A percentile compares a stretch with the other conserved stretches of the same genome.
Evolutionary conservation across 1,140 invertebrate species (phyloP).

Genomic region (Coenobita brevimanus): DNA sequence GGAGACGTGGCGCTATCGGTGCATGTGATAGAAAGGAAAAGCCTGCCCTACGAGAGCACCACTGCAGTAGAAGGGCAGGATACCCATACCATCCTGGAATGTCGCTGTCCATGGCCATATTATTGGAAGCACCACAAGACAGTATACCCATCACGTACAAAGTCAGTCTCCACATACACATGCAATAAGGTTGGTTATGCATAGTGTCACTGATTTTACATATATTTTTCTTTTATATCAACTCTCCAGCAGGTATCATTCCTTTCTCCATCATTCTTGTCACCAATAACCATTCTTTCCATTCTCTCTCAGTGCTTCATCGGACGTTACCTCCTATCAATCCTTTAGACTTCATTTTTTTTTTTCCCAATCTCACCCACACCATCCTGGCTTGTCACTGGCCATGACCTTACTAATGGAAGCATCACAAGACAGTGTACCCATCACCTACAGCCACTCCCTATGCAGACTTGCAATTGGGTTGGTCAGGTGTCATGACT

Average conservation of each 20-base stretch:
- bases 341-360: too few relatives aligned
- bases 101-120: conserved; percentile 48
- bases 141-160: background rate
- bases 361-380: too few relatives aligned
- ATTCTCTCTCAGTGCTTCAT: too few relatives aligned
- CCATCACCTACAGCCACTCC: conserved; percentile 21
- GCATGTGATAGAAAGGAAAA: conserved; percentile 36
- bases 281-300: too few relatives aligned
- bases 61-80: conserved; percentile 58
- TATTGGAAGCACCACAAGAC: conserved; percentile 32
- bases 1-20: conserved; percentile 67
- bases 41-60: conserved; percentile 65
- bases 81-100: conserved; percentile 59
- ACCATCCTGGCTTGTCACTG: conserved; percentile 53
- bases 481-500: background rate
- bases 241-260: conserved; percentile 16
- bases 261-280: background rate
- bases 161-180: conserved; percentile 52
- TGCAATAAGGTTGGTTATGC: conserved; percentile 26
- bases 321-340: too few relatives aligned
- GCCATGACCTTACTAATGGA: conserved; percentile 42
- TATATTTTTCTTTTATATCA: background rate
- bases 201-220: too few relatives aligned
- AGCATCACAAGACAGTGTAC: background rate
- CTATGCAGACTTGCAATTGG: conserved; percentile 44